Conservation (phyloP, 2,113 vertebrate species). For the Noturus placidus region DNA sequence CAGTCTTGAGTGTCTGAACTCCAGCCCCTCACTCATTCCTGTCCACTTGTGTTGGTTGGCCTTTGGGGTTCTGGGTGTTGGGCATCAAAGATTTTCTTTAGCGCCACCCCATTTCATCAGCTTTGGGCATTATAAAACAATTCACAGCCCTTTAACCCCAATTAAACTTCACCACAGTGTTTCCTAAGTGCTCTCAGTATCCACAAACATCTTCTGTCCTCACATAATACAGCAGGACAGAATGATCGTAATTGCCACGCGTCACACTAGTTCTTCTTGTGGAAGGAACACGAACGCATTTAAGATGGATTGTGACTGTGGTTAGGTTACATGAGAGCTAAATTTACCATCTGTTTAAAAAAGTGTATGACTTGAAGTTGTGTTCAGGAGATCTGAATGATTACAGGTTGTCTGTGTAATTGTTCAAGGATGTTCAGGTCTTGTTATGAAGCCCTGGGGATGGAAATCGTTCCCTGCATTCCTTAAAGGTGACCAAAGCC, state of each 20-base stretch:
- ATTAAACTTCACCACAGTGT: constrained; percentile 51
- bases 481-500: constrained; percentile 24
- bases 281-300: background rate
- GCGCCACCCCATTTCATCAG: constrained; percentile 35
- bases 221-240: constrained; percentile 21
- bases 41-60: constrained; percentile 47
- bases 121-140: constrained; percentile 46
- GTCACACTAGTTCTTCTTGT: background rate
- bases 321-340: constrained; percentile 48
- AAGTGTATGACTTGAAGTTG: constrained; percentile 37
- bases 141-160: constrained; percentile 55
- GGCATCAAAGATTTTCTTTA: constrained; percentile 58
- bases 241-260: background rate
- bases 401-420: constrained; percentile 51
- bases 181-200: constrained; percentile 37
- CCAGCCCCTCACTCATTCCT: constrained; percentile 47
- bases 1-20: constrained; percentile 49
- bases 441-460: constrained; percentile 24
- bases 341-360: constrained; percentile 27
- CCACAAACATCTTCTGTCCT: background rate
- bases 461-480: constrained; percentile 34
- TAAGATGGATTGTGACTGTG: constrained; percentile 34
- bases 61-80: constrained; percentile 46
- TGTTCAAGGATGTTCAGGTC: constrained; percentile 46
- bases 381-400: constrained; percentile 56